Percentiles rank a stretch among this genome's conserved stretches.
Conservation (phyloP, 2,113 vertebrate species). For the Corythoichthys intestinalis region DNA sequence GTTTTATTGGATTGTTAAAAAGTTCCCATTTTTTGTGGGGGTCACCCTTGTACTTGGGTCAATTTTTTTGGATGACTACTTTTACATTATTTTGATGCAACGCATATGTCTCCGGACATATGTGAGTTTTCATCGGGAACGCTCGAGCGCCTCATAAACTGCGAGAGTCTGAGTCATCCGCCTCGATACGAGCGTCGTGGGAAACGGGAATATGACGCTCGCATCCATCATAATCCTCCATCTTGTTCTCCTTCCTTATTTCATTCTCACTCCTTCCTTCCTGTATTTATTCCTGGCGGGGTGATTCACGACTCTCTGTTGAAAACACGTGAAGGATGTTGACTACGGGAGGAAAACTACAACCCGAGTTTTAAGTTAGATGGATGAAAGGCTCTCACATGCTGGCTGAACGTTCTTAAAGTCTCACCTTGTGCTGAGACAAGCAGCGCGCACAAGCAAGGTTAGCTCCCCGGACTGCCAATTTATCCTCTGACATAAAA, state of each 20-base stretch:
- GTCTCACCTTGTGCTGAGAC: conserved; percentile 13
- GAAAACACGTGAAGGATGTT: conserved; percentile 9
- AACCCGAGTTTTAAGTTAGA: conserved; percentile 6
- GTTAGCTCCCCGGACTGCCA: conserved; percentile 18
- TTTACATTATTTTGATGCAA: too few species aligned
- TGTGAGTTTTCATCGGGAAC: conserved; percentile 28
- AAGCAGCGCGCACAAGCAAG: conserved; percentile 12
- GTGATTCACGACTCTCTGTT: conserved; percentile 18
- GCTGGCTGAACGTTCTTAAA: conserved; percentile 21
- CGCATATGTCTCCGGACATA: not conserved
- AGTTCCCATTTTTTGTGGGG: too few species aligned
- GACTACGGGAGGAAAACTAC: conserved; percentile 15
- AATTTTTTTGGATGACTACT: too few species aligned
- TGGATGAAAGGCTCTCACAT: conserved; percentile 13
- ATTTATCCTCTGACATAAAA: conserved; percentile 28
- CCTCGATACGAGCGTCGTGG: conserved; percentile 39
- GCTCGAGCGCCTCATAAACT: conserved; percentile 29
- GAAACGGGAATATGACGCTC: conserved; percentile 29
- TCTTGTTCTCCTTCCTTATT: conserved; percentile 30
- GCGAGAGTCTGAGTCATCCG: conserved; percentile 38
- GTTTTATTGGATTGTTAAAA: too few species aligned
- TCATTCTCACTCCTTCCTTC: conserved; percentile 28
- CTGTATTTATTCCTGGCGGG: conserved; percentile 22
- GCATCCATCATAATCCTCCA: conserved; percentile 39
- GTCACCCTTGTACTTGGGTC: too few species aligned